Evolutionary conservation across 1,140 invertebrate genomes (phyloP).

Genomic region (Akabosia matsudoensis): DNA sequence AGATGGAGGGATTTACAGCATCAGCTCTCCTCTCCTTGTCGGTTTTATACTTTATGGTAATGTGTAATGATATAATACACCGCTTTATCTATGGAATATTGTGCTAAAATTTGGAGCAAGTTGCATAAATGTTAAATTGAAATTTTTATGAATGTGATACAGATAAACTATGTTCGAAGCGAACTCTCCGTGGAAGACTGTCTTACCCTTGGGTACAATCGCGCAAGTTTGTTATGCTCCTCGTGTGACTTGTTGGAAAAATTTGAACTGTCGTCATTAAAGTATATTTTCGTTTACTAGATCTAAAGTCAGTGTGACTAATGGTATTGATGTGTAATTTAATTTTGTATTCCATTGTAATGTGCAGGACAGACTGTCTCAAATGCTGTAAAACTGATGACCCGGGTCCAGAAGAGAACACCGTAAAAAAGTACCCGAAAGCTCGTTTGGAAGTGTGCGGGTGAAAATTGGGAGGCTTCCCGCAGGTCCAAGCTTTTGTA

Average conservation of each 20-base stretch:
- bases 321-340: not conserved
- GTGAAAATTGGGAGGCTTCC: slow-evolving; percentile 51
- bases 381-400: slow-evolving; percentile 47
- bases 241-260: slow-evolving; percentile 56
- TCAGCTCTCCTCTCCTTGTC: slow-evolving; percentile 35
- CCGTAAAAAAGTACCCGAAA: slow-evolving; percentile 48
- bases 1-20: slow-evolving; percentile 40
- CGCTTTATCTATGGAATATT: too few species aligned
- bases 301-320: not conserved
- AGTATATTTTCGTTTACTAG: slow-evolving; percentile 42
- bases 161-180: slow-evolving; percentile 40
- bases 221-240: slow-evolving; percentile 54
- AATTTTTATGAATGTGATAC: slow-evolving; percentile 26
- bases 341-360: not conserved
- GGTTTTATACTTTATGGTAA: slow-evolving; percentile 37
- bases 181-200: slow-evolving; percentile 55
- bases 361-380: slow-evolving; percentile 42
- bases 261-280: slow-evolving; percentile 52
- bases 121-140: not conserved
- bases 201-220: slow-evolving; percentile 54
- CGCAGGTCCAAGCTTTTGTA: slow-evolving; percentile 56
- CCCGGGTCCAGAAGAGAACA: slow-evolving; percentile 28
- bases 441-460: slow-evolving; percentile 51
- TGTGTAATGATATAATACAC: too few species aligned
- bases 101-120: not conserved